Percentiles rank a stretch among this genome's conserved stretches.
Conservation (phyloP, 2,113 vertebrate genomes). For the Chloropsis cyanopogon region DNA sequence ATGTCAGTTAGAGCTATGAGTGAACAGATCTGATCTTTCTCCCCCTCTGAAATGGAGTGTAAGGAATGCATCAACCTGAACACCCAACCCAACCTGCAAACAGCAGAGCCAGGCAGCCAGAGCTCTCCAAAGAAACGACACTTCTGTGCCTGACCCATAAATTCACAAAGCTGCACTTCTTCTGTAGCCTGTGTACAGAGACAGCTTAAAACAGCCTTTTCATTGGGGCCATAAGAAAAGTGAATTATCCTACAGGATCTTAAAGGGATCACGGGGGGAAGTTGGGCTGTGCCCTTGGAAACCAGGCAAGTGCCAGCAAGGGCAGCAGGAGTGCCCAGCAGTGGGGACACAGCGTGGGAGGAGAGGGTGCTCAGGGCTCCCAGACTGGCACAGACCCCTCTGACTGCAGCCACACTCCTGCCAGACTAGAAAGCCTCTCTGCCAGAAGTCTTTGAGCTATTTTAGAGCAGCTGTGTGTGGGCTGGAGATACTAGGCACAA, state of each 20-base stretch:
- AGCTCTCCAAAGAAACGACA: neutral
- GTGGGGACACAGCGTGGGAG: fast-evolving
- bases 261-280: fast-evolving
- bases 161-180: neutral
- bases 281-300: neutral
- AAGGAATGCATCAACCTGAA: neutral
- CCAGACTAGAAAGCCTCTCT: neutral
- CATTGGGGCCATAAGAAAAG: neutral
- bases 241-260: neutral
- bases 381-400: neutral
- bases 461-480: neutral
- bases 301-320: neutral
- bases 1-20: neutral
- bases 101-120: neutral
- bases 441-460: neutral
- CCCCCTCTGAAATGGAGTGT: fast-evolving
- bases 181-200: neutral
- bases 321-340: fast-evolving
- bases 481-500: constrained; percentile 28
- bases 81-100: neutral
- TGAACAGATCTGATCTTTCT: neutral
- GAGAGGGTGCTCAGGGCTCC: fast-evolving
- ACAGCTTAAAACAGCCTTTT: neutral
- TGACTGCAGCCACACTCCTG: neutral
- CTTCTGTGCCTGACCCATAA: neutral